Percentiles rank a stretch among this genome's conserved stretches.
phyloP scores from a whole-genome alignment of 2,797 vertebrate species.

The Esox lucius region DNA sequence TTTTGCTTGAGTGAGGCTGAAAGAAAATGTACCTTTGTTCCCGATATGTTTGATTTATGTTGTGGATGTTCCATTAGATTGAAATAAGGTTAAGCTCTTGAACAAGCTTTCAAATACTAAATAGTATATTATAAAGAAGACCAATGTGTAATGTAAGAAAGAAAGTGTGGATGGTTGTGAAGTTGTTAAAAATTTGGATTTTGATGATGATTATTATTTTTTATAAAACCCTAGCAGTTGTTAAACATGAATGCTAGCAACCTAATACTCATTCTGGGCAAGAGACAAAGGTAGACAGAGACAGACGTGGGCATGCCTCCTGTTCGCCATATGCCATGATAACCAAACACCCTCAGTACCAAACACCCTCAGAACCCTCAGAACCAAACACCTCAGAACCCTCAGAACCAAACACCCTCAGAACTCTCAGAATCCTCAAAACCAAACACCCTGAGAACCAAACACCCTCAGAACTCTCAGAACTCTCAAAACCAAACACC shows the following conservation, averaged over 20 bases:
- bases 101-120: neutral
- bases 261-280: neutral
- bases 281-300: constrained; percentile 8
- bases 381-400: too few relatives aligned
- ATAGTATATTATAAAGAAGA: neutral
- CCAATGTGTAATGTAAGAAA: too few relatives aligned
- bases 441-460: too few relatives aligned
- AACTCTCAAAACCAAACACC: neutral
- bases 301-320: neutral
- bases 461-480: too few relatives aligned
- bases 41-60: too few relatives aligned
- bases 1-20: neutral
- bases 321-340: neutral
- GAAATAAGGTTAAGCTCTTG: neutral
- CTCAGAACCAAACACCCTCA: too few relatives aligned
- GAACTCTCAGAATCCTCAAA: too few relatives aligned
- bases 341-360: neutral
- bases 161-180: too few relatives aligned
- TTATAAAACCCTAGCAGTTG: neutral
- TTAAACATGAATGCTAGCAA: constrained; percentile 16
- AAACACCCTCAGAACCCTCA: too few relatives aligned
- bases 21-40: neutral
- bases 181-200: too few relatives aligned
- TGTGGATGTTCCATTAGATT: too few relatives aligned
- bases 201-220: neutral